These are phyloP conservation scores for Mesocricetus auratus DNA, from an alignment of 2,113 vertebrate genomes.

Conservation along the genomic window DNA sequence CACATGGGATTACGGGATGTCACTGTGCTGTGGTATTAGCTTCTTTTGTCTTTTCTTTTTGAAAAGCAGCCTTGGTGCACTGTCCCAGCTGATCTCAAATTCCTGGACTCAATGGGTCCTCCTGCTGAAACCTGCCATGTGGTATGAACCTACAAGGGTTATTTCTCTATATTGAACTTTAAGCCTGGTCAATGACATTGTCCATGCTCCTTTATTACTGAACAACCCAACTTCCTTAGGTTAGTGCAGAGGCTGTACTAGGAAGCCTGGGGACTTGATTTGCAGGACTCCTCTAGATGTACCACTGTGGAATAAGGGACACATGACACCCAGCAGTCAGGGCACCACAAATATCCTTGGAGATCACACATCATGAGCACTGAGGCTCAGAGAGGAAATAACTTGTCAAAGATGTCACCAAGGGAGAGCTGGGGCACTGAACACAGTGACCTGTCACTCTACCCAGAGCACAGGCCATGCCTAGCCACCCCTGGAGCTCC, in stretches of 20 bases:
- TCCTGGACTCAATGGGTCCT: neutral
- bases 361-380: neutral
- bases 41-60: neutral
- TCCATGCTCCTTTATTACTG: too few relatives aligned
- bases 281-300: neutral
- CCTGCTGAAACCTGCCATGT: neutral
- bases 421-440: neutral
- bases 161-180: neutral
- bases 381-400: neutral
- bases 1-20: neutral
- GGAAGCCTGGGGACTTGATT: neutral
- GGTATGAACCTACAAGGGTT: too few relatives aligned
- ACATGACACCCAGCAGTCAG: rapidly evolving
- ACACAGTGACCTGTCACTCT: neutral
- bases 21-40: neutral
- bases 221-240: neutral
- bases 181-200: neutral
- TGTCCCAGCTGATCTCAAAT: neutral
- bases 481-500: neutral
- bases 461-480: rapidly evolving
- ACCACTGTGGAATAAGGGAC: neutral
- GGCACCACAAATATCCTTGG: neutral
- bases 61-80: neutral
- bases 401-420: neutral
- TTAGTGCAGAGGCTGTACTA: neutral